Base-by-base conservation (phyloP, 2,888 invertebrate genomes). In the Andrena fulva region DNA sequence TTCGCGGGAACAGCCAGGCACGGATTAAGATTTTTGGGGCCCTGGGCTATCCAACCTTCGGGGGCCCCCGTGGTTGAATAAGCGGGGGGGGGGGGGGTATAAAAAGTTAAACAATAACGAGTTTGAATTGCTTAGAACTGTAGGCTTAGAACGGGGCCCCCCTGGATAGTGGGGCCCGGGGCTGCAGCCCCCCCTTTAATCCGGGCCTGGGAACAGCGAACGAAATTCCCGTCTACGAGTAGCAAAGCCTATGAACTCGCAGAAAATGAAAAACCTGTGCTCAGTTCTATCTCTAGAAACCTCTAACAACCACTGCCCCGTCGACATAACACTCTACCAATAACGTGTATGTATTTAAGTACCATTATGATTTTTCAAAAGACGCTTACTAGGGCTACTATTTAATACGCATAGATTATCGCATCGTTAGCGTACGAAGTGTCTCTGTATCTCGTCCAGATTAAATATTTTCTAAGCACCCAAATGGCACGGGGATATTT, bases 401-500 rank as follows among this genome's bases (percentile, higher is more conserved):
- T 56, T 72, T 71, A 67, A 60, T 56, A 54, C n/a, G 42, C 42
- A 7, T 56, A 29, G 48, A 16, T 59, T 56, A 31, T 12, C 29
- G 20, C n/a, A 52, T 63, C 20, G 33, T 12, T 24, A 6, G 7
- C 1, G 31, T 24, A 42, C 7, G 12, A 75, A 60, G 48, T 27
- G 2, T 59, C 56, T 75, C 10, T 70, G 56, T 56, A 52, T 50
- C 10, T 56, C 12, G 54, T 66, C 35, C 16, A 7, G 7, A 72
- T 67, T 76, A 70, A 68, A 74, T 77, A 70, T 67, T 66, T 80
- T 54, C 66, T 60, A 71, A 35, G 31, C 27, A 59, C 70, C 10
- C 59, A 33, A 12, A 35, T 8, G 20, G 27, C 3, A 8, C 12
- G 7, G 8, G 5, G 16, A 52, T n/a, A 24, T 24, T 33, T 63